Conservation (phyloP, 2,888 invertebrate species). For the Drosophila nr. perissopoda region DNA sequence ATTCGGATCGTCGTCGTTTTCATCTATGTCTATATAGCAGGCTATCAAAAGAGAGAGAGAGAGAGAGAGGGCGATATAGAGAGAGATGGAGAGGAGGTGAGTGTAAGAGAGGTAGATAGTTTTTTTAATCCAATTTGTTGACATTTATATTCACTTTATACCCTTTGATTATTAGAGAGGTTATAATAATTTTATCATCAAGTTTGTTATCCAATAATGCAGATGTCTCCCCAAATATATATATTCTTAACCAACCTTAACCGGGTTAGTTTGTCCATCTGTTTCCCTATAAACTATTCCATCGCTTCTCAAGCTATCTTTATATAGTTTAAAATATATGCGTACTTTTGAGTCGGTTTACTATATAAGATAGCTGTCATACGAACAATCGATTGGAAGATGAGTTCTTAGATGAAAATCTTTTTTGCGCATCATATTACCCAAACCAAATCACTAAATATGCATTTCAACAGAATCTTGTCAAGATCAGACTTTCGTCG, state of each 20-base stretch:
- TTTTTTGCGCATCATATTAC: no score
- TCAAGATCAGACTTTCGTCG: background rate
- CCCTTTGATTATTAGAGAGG: background rate
- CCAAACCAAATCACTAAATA: no score
- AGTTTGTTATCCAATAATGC: background rate
- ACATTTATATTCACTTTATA: background rate
- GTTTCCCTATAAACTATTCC: background rate
- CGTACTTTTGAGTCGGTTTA: no score
- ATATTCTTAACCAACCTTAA: background rate
- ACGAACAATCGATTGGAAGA: no score
- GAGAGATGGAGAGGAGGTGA: background rate
- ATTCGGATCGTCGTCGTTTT: slow-evolving; percentile 80
- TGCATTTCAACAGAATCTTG: no score
- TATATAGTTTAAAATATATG: no score
- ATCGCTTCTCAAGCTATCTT: background rate
- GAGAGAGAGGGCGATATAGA: background rate
- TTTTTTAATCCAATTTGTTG: slow-evolving; percentile 16
- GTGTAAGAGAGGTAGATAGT: background rate
- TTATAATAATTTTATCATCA: background rate
- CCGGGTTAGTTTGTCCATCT: background rate
- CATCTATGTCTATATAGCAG: slow-evolving; percentile 86
- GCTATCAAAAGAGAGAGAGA: slow-evolving; percentile 76
- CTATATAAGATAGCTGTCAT: no score
- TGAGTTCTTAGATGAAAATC: no score
- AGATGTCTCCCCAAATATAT: background rate